Percentiles rank a stretch among this genome's conserved stretches.
Conservation (phyloP, 2,797 vertebrate genomes). For the Glyptemys insculpta region DNA sequence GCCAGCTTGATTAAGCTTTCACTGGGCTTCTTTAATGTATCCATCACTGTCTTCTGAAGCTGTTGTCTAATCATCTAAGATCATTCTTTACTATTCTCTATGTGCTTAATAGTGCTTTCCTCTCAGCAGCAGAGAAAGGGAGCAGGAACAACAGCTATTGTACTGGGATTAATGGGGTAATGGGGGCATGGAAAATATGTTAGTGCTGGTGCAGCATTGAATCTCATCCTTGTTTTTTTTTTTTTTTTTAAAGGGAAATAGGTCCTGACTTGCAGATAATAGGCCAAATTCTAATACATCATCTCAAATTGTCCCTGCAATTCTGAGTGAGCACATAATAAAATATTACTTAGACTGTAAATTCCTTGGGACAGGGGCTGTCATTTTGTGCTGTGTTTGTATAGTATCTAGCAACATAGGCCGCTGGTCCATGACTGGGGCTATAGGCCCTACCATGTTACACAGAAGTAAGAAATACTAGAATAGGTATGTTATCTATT, state of each 20-base stretch:
- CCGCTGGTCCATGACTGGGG: not conserved
- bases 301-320: not conserved
- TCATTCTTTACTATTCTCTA: not conserved
- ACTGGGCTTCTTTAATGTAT: slow-evolving; percentile 25
- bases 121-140: not conserved
- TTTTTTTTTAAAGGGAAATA: not conserved
- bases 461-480: not conserved
- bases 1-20: slow-evolving; percentile 26
- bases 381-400: not conserved
- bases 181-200: not conserved
- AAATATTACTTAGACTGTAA: not conserved
- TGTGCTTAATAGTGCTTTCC: not conserved
- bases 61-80: slow-evolving; percentile 53
- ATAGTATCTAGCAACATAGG: not conserved
- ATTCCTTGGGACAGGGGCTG: not conserved
- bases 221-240: not conserved
- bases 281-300: not conserved
- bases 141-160: not conserved
- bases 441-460: not conserved
- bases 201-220: not conserved
- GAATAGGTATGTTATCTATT: not conserved
- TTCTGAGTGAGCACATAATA: not conserved
- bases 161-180: not conserved
- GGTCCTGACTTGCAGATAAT: not conserved
- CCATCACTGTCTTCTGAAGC: slow-evolving; percentile 39